Evolutionary conservation across 2,113 vertebrate genomes (phyloP).

Genomic region (Leucopsar rothschildi): DNA sequence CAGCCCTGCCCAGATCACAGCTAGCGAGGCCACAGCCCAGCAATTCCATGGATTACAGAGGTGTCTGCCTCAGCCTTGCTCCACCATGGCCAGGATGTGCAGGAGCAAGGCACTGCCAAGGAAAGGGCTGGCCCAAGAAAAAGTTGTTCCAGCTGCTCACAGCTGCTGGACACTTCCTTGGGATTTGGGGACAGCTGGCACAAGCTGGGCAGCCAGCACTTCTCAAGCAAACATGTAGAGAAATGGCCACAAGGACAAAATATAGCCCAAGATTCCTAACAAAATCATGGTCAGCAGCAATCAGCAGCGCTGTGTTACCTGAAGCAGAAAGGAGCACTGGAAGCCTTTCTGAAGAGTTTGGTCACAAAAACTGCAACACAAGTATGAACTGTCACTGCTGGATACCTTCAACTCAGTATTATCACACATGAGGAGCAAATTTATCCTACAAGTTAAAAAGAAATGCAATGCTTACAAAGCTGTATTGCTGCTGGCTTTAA

Average conservation of each 20-base stretch:
- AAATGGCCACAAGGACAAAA: background rate
- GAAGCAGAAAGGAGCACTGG: background rate
- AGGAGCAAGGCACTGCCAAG: fast-evolving
- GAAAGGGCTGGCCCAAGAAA: background rate
- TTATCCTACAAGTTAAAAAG: background rate
- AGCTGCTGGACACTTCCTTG: slow-evolving; percentile 1
- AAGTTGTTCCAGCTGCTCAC: slow-evolving; percentile 6
- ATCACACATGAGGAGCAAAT: background rate
- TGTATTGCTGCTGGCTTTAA: background rate
- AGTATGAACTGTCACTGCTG: background rate
- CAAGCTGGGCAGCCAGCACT: background rate
- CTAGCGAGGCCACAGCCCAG: fast-evolving
- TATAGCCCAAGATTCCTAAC: background rate
- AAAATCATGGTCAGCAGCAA: background rate
- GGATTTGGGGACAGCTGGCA: background rate
- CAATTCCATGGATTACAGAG: background rate
- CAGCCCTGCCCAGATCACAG: background rate
- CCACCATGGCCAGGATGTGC: background rate
- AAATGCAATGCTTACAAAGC: background rate
- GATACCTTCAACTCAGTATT: background rate
- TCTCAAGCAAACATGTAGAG: background rate
- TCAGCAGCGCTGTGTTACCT: background rate
- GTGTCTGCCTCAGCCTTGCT: background rate
- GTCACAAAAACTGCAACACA: background rate
- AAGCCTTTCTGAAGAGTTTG: background rate